Percentiles rank a stretch among this genome's conserved stretches.
Conservation (phyloP, 2,113 vertebrate species). For the Pachypanchax playfairii region DNA sequence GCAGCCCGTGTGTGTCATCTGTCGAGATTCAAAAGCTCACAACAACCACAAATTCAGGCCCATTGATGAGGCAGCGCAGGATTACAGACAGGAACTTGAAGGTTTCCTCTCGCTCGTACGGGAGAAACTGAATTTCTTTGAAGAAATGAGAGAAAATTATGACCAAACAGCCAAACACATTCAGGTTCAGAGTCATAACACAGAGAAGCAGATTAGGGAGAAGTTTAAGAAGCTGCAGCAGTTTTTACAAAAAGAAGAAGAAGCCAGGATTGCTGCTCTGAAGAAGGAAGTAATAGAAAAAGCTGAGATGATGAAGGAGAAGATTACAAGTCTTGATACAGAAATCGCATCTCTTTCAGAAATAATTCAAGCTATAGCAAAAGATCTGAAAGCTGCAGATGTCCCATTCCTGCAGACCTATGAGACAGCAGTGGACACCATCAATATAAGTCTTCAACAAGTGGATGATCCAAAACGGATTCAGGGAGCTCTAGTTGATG, state of each 20-base stretch:
- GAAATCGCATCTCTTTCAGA: not conserved
- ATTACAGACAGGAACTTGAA: not conserved
- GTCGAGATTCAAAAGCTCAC: not conserved
- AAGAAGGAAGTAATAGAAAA: not conserved
- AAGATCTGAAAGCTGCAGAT: not conserved
- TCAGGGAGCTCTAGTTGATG: not conserved
- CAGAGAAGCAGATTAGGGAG: not conserved
- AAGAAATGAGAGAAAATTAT: not conserved
- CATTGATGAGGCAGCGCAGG: not conserved
- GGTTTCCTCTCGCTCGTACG: not conserved
- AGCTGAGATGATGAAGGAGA: not conserved
- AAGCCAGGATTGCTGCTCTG: not conserved
- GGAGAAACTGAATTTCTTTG: not conserved
- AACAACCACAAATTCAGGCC: not conserved
- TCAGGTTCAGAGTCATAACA: not conserved
- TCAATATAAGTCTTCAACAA: no score
- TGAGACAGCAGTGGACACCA: not conserved
- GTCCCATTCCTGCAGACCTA: not conserved
- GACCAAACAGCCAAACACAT: not conserved
- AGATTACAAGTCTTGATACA: not conserved
- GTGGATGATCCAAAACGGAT: not conserved
- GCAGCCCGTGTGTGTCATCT: not conserved
- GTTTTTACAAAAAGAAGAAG: not conserved
- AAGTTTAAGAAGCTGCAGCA: not conserved
- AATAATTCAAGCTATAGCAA: not conserved